A percentile compares a stretch with the other conserved stretches of the same genome.
These are phyloP conservation scores for Parazoanthus atlanticus DNA, from an alignment of 92 coral and sea anemone genomes.

Conservation along the genomic window DNA sequence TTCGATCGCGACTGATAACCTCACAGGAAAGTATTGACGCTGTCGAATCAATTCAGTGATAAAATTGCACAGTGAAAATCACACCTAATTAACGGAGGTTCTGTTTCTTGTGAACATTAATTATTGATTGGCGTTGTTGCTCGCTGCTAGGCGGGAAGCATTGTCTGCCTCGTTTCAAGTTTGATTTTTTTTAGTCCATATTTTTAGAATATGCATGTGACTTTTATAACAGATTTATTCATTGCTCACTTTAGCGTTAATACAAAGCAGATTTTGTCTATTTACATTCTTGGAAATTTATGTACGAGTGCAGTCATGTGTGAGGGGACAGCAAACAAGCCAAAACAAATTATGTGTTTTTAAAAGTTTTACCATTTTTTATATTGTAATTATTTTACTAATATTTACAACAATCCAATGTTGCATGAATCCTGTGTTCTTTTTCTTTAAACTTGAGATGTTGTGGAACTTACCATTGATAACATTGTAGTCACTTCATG, in stretches of 20 bases:
- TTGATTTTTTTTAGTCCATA: not conserved
- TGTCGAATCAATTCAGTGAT: not conserved
- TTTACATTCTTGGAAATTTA: too few relatives aligned
- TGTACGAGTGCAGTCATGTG: too few relatives aligned
- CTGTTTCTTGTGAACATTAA: not conserved
- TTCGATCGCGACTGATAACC: not conserved
- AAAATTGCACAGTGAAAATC: not conserved
- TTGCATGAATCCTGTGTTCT: too few relatives aligned
- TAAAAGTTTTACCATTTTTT: too few relatives aligned
- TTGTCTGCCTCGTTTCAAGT: not conserved
- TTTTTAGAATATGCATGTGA: too few relatives aligned
- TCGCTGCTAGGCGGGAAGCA: not conserved
- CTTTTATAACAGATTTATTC: too few relatives aligned
- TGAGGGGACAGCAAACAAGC: too few relatives aligned
- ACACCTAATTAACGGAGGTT: conserved; percentile 14
- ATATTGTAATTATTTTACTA: too few relatives aligned
- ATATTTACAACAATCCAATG: too few relatives aligned
- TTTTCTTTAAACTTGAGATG: not conserved
- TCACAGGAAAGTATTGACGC: not conserved
- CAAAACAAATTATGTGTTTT: too few relatives aligned
- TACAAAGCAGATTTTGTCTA: too few relatives aligned
- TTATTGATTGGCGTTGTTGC: conserved; percentile 16
- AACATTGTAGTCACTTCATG: not conserved
- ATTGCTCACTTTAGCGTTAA: not conserved
- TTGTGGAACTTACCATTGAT: not conserved